Conservation (phyloP, 2,797 vertebrate species). For the Nyctibius grandis region DNA sequence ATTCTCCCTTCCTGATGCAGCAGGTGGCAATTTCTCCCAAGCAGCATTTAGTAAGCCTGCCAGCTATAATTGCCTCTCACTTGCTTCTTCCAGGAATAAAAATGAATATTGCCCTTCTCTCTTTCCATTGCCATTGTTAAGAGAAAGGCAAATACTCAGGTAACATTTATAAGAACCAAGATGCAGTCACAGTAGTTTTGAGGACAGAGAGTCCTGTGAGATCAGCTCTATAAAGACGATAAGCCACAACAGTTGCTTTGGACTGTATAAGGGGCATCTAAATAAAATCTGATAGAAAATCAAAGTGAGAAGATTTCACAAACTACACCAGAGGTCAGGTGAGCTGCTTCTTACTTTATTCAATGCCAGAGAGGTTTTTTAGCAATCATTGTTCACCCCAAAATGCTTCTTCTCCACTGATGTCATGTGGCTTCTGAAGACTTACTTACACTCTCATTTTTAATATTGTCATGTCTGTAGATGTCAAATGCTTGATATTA, state of each 20-base stretch:
- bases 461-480: not conserved
- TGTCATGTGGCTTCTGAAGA: not conserved
- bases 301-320: not conserved
- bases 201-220: not conserved
- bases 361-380: not conserved
- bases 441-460: not conserved
- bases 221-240: not conserved
- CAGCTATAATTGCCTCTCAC: not conserved
- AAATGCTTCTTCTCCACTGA: not conserved
- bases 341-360: not conserved
- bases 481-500: not conserved
- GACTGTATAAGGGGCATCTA: not conserved
- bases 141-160: not conserved
- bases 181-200: not conserved
- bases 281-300: not conserved
- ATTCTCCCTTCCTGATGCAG: not conserved
- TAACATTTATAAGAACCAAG: not conserved
- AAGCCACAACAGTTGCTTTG: not conserved
- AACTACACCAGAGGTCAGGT: not conserved
- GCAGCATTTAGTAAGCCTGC: not conserved
- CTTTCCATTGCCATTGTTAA: not conserved
- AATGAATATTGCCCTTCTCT: not conserved
- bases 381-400: not conserved
- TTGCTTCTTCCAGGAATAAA: not conserved
- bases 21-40: not conserved